Percentiles rank a stretch among this genome's conserved stretches.
phyloP scores from a whole-genome alignment of 2,113 vertebrate genomes.

The Arvicanthis niloticus region DNA sequence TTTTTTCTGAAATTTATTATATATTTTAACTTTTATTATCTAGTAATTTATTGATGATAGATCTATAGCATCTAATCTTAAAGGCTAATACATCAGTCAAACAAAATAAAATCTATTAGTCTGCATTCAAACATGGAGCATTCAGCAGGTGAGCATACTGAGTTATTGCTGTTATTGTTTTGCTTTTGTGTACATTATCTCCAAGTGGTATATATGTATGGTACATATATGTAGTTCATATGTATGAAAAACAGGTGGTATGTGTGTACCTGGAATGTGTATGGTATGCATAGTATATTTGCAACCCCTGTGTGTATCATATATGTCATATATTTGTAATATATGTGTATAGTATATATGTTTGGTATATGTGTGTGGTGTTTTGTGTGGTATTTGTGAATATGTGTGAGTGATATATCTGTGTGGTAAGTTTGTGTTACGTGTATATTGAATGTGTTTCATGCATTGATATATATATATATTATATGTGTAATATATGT shows the following conservation, averaged over 20 bases:
- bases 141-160: not conserved
- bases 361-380: not conserved
- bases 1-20: slow-evolving; percentile 27
- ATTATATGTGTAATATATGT: too few relatives aligned
- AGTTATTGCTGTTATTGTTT: not conserved
- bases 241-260: not conserved
- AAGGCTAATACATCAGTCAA: not conserved
- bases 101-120: slow-evolving; percentile 3
- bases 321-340: not conserved
- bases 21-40: slow-evolving; percentile 49
- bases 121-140: not conserved
- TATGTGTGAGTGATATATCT: not conserved
- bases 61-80: not conserved
- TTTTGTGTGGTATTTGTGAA: too few relatives aligned
- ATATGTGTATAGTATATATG: not conserved
- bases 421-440: not conserved
- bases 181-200: not conserved
- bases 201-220: not conserved
- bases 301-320: not conserved
- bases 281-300: not conserved
- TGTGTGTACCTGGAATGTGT: not conserved
- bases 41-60: not conserved
- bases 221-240: not conserved
- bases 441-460: too few relatives aligned
- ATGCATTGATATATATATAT: not conserved